Conservation (phyloP, 2,888 invertebrate species). For the Unio delphinus region DNA sequence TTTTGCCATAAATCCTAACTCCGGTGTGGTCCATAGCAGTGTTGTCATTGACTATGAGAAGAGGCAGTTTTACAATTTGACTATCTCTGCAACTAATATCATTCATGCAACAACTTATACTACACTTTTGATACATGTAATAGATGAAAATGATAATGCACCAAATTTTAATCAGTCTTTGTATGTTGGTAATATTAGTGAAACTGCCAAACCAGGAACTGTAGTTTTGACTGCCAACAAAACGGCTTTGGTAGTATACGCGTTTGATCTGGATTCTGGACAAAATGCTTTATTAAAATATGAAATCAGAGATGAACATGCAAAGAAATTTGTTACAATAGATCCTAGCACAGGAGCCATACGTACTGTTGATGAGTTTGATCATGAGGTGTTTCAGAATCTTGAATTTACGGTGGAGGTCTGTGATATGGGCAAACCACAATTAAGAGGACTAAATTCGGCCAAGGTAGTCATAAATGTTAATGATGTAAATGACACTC, state of each 20-base stretch:
- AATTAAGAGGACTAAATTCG: constrained; percentile 83
- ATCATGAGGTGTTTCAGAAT: constrained; percentile 71
- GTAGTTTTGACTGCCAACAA: constrained; percentile 78
- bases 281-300: constrained; percentile 86
- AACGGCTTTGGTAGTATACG: constrained; percentile 86
- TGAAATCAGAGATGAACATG: constrained; percentile 86
- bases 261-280: constrained; percentile 88
- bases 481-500: constrained; percentile 89
- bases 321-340: constrained; percentile 80
- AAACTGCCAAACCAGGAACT: constrained; percentile 78
- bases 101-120: constrained; percentile 82
- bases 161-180: constrained; percentile 86
- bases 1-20: constrained; percentile 87
- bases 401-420: constrained; percentile 87
- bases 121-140: constrained; percentile 85
- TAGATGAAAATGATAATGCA: constrained; percentile 81
- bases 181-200: constrained; percentile 84
- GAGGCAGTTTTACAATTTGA: constrained; percentile 84
- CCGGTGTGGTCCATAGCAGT: constrained; percentile 86
- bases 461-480: constrained; percentile 86
- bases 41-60: constrained; percentile 83
- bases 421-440: constrained; percentile 80
- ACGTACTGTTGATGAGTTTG: constrained; percentile 79
- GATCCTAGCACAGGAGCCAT: constrained; percentile 93
- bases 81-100: constrained; percentile 88